Evolutionary conservation across 2,888 invertebrate genomes (phyloP), one percentile per base, ranked within the genome.

Genomic region (Ochropacha duplaris): DNA sequence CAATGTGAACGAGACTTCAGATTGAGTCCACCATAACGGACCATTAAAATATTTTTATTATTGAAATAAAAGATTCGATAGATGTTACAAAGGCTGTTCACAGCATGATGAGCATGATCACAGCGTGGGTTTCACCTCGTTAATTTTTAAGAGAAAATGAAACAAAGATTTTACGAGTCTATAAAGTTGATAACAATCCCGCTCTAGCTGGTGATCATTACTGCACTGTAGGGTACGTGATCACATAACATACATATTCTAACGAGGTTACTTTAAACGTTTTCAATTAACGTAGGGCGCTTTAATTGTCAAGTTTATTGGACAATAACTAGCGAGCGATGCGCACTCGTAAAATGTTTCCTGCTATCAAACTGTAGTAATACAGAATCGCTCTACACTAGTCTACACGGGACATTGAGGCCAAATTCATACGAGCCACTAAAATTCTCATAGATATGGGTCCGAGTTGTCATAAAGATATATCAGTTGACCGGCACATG

Each of bases 261-360:
- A 19, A 44, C n/a, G 44, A 44, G 44, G 19, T 44, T 44, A 44
- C 44, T 19, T 19, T 19, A 44, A 44, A 19, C 44, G 44, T 44
- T 44, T 44, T 44, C 44, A 44, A 44, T 44, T 44, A 44, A 44
- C 44, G 44, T 8, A 19, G 44, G 44, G 44, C 44, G 44, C 6
- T 44, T 44, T 44, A 44, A 44, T 44, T 19, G 44, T 44, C 44
- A 44, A 44, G 44, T 44, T 44, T 44, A 44, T 44, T 44, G 44
- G 44, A 44, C 16, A 36, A n/a, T 36, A 36, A 36, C 36, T n/a
- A n/a, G 36, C 36, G 36, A 36, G 36, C 36, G 36, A 36, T 36
- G 36, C 36, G 36, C 36, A 36, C 36, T 36, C 36, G 36, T 36
- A 36, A 36, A 36, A 5, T 36, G 36, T 36, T n/a, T 36, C 36